Evolutionary conservation across 1,140 invertebrate species (phyloP), one percentile per base, ranked within the genome.

Genomic region (Polypedilum pembai): DNA sequence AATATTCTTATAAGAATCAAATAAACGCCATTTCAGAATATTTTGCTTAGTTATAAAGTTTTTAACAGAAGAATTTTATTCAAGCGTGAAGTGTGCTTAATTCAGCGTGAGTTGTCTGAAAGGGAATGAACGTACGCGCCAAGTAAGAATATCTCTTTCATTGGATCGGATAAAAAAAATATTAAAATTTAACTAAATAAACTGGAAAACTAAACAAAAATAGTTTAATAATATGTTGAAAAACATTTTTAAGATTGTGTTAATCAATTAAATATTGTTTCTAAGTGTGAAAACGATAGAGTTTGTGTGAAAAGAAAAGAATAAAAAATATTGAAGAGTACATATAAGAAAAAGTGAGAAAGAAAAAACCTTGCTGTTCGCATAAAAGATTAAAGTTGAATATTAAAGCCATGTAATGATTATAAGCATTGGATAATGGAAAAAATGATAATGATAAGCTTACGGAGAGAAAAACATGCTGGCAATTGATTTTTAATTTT

Each of bases 181-280:
- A 56, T 56, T 56, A 56, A 56, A 56, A 56, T 56, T 56, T 56
- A n/a, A 56, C 45, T n/a, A 56, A 56, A 56, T 56, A 56, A 56
- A 56, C 45, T 56, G 45, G 45, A 56, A 56, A 56, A 56, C 45
- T 56, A 69, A 21, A 69, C 65, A 20, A 18, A 20, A 69, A 69
- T 69, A 69, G 65, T 21, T 20, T 69, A 69, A 69, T 69, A 69
- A 69, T 69, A 21, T 69, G 65, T 69, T 21, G 20, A 21, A 20
- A 18, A 21, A 69, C 65, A 69, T 69, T 21, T 20, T 69, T 20
- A 69, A 21, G 65, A 69, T 69, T 69, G 65, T 69, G 65, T 69
- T 69, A 69, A 69, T 69, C 65, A 69, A 69, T 69, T 69, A 69
- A 69, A 69, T 69, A 69, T 69, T 69, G 65, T 69, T 69, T 69